Percentiles rank a stretch among this genome's conserved stretches.
Evolutionary conservation across 2,888 invertebrate genomes (phyloP).

Genomic region (Digitonthophagus gazella): DNA sequence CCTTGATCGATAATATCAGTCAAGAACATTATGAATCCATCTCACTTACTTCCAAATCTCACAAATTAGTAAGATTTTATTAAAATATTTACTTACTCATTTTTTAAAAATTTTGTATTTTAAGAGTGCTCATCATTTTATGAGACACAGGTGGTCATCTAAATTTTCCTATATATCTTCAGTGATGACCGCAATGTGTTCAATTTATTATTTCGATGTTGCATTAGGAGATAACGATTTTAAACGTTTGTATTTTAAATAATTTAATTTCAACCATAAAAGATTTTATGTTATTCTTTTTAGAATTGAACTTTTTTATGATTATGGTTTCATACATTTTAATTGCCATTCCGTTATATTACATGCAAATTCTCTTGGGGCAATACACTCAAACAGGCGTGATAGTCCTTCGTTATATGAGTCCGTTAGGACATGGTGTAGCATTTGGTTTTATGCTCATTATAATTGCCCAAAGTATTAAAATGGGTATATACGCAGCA

Average conservation of each 20-base stretch:
- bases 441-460: slow-evolving; percentile 24
- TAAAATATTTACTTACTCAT: neutral
- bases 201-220: slow-evolving; percentile 1
- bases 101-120: neutral
- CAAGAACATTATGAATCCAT: too few species aligned
- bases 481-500: slow-evolving; percentile 18
- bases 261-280: too few species aligned
- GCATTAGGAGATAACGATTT: neutral
- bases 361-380: slow-evolving; percentile 33
- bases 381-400: slow-evolving; percentile 34
- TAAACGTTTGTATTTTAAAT: neutral
- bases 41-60: neutral
- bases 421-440: slow-evolving; percentile 33
- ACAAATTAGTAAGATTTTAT: neutral
- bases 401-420: slow-evolving; percentile 27
- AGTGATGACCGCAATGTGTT: neutral
- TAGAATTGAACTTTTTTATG: slow-evolving; percentile 4
- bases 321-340: slow-evolving; percentile 21
- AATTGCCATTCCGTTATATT: slow-evolving; percentile 31
- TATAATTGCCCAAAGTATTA: slow-evolving; percentile 21
- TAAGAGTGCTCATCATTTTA: neutral
- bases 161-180: neutral
- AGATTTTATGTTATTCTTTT: neutral
- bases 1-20: neutral
- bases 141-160: neutral